Evolutionary conservation across 1,140 invertebrate species (phyloP).

Genomic region (Meloidogyne floridensis): DNA sequence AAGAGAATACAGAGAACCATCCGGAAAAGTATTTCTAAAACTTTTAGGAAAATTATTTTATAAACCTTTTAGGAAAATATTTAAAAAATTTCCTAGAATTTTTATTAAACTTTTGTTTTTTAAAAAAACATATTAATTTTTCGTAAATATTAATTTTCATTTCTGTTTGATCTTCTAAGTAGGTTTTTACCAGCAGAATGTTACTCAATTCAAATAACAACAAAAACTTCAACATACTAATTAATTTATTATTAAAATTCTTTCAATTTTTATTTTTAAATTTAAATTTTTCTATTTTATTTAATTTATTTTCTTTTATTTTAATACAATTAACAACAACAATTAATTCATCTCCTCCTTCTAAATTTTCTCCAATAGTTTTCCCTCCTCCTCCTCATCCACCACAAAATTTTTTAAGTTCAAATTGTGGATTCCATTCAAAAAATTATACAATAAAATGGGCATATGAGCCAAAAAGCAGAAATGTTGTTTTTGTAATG

Average conservation of each 20-base stretch:
- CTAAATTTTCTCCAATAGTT: neutral
- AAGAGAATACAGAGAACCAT: neutral
- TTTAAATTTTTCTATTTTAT: conserved; percentile 12
- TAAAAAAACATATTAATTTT: neutral
- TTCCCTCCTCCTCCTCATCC: neutral
- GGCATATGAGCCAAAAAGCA: conserved; percentile 48
- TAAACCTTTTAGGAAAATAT: no score
- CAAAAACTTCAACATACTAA: neutral
- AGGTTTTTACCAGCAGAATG: neutral
- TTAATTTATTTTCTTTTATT: conserved; percentile 8
- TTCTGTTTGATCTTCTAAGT: neutral
- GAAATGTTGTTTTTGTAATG: conserved; percentile 51
- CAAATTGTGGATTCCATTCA: conserved; percentile 38
- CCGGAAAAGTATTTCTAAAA: neutral
- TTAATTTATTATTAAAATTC: neutral
- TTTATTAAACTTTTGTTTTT: neutral
- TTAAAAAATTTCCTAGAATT: no score
- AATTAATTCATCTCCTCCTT: no score
- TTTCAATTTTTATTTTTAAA: conserved; percentile 8
- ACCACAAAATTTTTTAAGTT: neutral
- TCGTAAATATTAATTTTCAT: neutral
- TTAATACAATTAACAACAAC: neutral
- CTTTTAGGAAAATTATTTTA: neutral
- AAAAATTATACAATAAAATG: conserved; percentile 46
- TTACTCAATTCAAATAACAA: neutral